These are phyloP conservation scores for Drosophila trapezifrons DNA, from an alignment of 1,140 invertebrate genomes.

Conservation along the genomic window DNA sequence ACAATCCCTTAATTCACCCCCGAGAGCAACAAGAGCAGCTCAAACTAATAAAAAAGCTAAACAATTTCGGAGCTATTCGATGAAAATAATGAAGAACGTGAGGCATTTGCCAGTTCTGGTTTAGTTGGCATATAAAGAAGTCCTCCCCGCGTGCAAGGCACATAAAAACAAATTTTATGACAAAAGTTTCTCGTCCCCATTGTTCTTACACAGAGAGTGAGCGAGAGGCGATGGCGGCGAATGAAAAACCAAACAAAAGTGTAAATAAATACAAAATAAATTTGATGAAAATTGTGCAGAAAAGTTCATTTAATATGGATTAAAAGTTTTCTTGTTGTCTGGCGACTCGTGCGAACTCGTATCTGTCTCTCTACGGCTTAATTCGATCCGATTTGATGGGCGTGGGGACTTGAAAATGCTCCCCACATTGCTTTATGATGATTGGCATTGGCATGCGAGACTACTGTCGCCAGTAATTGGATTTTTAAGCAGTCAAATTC, in stretches of 20 bases:
- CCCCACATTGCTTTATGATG: constrained; percentile 48
- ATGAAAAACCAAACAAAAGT: constrained; percentile 64
- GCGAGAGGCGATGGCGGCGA: constrained; percentile 6
- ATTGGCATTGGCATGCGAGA: constrained; percentile 57
- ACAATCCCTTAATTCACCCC: constrained; percentile 44
- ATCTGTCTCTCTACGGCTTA: constrained; percentile 40
- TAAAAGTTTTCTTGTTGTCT: constrained; percentile 62
- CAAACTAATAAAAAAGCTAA: constrained; percentile 62
- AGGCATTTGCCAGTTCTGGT: constrained; percentile 56
- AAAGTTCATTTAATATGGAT: constrained; percentile 76
- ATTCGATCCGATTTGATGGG: constrained; percentile 67
- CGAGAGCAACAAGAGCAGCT: constrained; percentile 25
- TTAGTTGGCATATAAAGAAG: constrained; percentile 57
- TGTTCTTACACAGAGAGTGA: constrained; percentile 39
- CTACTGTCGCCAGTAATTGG: constrained; percentile 51
- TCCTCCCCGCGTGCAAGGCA: constrained; percentile 32
- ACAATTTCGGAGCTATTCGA: constrained; percentile 65
- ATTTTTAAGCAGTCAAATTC: constrained; percentile 63
- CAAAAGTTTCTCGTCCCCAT: constrained; percentile 63
- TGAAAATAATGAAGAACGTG: constrained; percentile 73
- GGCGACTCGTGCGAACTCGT: constrained; percentile 36
- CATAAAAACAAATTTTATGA: constrained; percentile 77
- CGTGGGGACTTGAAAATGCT: constrained; percentile 30
- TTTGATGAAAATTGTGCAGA: constrained; percentile 72
- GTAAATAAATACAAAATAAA: constrained; percentile 76